Base-by-base conservation (phyloP, 23 tunicate species). In the Halocynthia aurantium region DNA sequence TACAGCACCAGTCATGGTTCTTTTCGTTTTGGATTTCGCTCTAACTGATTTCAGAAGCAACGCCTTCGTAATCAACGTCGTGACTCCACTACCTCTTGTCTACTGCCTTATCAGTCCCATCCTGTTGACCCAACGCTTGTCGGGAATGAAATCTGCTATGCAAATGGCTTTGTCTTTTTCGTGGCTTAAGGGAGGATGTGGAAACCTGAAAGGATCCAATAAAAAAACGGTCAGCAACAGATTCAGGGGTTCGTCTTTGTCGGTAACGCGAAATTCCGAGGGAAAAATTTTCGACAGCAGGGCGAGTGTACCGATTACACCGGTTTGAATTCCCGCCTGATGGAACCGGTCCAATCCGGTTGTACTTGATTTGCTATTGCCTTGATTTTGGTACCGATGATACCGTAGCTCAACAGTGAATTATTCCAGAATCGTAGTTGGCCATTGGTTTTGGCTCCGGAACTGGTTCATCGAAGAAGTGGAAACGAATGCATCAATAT, bases 51-150 rank as follows among this genome's bases (percentile, higher is more conserved):
- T 73, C 58, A 49, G 51, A 10, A 54, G 83, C 67, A 65, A 82
- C 11, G 84, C 68, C 52, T 52, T 78, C 65, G 58, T 75, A 22
- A 84, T 92, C 50, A 92, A 92, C 67, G 71, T 72, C 65, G 67
- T 92, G 13, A 82, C 84, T 2, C 98, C 98, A 8, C 75, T 92
- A 15, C 92, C 98, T 6, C 77, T 92, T 31, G 49, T 92, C 61
- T 86, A 86, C 84, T 86, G 98, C 77, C 77, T 82, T 54, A 58
- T 86, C 54, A 86, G 98, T 75, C 98, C 98, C 19, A 67, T 92
- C 54, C 60, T 92, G 53, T 19, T 92, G 51, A 50, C 85, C 22
- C 81, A 81, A 15, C 54, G 84, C 50, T 73, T 92, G 56, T 71
- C 85, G 54, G 98, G 92, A 7, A 71, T 92, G 44, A 77, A 63